phyloP scores from a whole-genome alignment of 2,888 invertebrate genomes.

The Hypomecis atomaria region DNA sequence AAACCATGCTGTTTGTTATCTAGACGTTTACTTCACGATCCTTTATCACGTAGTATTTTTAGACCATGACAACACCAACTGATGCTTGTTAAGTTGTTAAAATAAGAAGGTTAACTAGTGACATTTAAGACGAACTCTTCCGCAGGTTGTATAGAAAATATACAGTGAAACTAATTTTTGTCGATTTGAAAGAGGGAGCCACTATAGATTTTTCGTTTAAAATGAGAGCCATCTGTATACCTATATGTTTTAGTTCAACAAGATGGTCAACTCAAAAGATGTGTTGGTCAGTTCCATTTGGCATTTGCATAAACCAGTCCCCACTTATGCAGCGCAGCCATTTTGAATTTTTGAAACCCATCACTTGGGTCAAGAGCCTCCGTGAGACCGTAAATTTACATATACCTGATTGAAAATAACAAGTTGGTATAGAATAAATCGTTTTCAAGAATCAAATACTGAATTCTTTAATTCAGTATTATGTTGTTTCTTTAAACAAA shows the following conservation, averaged over 20 bases:
- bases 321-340: constrained; percentile 43
- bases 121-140: constrained; percentile 70
- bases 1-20: no score
- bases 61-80: constrained; percentile 33
- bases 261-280: background rate
- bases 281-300: constrained; percentile 22
- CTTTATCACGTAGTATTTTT: constrained; percentile 28
- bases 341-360: constrained; percentile 49
- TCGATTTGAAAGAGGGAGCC: background rate
- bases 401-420: constrained; percentile 4
- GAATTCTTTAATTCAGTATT: no score
- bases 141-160: constrained; percentile 46
- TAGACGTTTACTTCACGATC: constrained; percentile 1
- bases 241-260: background rate
- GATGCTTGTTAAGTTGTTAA: constrained; percentile 33
- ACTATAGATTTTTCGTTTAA: background rate
- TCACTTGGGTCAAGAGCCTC: constrained; percentile 39
- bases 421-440: background rate
- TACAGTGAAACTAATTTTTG: background rate
- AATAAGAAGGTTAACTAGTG: constrained; percentile 76
- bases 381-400: constrained; percentile 9
- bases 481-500: no score
- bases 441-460: background rate
- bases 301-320: constrained; percentile 67
- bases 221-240: background rate